Evolutionary conservation across 2,888 invertebrate genomes (phyloP), one percentile per base, ranked within the genome.

Genomic region (Noctuana brunneofusca): DNA sequence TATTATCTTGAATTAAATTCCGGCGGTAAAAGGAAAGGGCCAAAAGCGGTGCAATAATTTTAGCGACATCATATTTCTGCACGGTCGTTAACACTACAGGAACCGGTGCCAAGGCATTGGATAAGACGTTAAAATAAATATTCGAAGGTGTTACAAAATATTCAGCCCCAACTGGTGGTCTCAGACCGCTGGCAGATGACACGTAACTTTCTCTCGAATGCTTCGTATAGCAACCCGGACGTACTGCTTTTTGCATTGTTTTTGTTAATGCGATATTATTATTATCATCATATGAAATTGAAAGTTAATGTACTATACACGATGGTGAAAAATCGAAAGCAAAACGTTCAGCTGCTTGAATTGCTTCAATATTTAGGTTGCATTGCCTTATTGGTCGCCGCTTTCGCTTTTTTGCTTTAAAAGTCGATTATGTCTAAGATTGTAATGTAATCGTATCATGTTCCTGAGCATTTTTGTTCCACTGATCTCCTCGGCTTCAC

Each of bases 251-350:
- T 79, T 79, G 79, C 81, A 86, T 86, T 87, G 87, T 87, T 86
- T 87, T 84, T 81, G 79, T 84, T 83, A 81, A 83, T 83, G 77
- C 74, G 77, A 79, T 85, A 81, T 83, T 84, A 79, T 84, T 83
- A 85, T 83, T 81, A 80, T 63, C 60, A 54, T 77, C 75, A 70
- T 72, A 80, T 75, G 83, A 86, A 85, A 86, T 81, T 81, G 87
- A 87, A 87, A 88, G 87, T 86, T 80, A 81, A 82, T 81, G 75
- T 76, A 76, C 74, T 78, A 78, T 80, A 81, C 76, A 69, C 72
- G 79, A 72, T 76, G 71, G 78, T 75, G 78, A 76, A 84, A 83
- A 84, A 83, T 77, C 79, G 81, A 86, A 84, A 84, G 84, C 81
- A 80, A 83, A 79, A 79, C 79, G 75, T 68, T 69, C 73, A 74